Conservation (phyloP, 2,797 vertebrate genomes). For the Discoglossus pictus region DNA sequence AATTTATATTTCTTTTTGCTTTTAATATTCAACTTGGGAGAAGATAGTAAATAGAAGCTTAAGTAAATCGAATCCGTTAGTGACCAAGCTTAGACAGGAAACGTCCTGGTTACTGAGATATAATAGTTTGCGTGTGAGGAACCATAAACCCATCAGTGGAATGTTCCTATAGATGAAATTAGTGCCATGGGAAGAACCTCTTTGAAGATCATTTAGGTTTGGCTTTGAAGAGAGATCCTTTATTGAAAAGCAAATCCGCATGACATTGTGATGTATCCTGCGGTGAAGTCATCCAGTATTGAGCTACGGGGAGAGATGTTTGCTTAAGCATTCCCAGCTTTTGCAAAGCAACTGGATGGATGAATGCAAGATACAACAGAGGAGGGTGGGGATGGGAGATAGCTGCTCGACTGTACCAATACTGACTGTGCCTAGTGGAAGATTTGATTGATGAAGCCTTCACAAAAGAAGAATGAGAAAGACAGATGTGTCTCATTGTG, state of each 20-base stretch:
- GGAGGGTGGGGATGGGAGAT: slow-evolving; percentile 6
- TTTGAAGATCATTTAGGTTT: slow-evolving; percentile 46
- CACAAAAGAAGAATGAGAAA: slow-evolving; percentile 25
- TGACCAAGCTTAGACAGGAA: neutral
- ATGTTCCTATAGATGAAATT: slow-evolving; percentile 15
- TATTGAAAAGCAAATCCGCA: slow-evolving; percentile 33
- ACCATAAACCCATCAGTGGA: slow-evolving; percentile 3
- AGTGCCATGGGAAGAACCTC: slow-evolving; percentile 1
- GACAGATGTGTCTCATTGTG: slow-evolving; percentile 24
- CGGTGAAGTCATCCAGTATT: neutral
- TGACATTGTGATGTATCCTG: slow-evolving; percentile 35
- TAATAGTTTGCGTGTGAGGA: slow-evolving; percentile 7
- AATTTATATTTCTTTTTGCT: too few species aligned
- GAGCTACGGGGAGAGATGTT: slow-evolving; percentile 17
- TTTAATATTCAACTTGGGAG: too few species aligned
- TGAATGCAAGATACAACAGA: slow-evolving; percentile 19
- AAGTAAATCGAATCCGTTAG: neutral
- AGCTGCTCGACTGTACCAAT: neutral
- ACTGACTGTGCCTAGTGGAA: slow-evolving; percentile 13
- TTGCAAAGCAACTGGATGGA: neutral
- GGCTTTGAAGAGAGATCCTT: slow-evolving; percentile 42
- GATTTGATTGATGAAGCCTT: slow-evolving; percentile 34
- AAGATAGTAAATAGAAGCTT: too few species aligned
- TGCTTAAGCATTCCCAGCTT: slow-evolving; percentile 34
- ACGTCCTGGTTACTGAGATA: slow-evolving; percentile 2